Base-by-base conservation (phyloP, 2,113 vertebrate genomes). In the Raja brachyura region DNA sequence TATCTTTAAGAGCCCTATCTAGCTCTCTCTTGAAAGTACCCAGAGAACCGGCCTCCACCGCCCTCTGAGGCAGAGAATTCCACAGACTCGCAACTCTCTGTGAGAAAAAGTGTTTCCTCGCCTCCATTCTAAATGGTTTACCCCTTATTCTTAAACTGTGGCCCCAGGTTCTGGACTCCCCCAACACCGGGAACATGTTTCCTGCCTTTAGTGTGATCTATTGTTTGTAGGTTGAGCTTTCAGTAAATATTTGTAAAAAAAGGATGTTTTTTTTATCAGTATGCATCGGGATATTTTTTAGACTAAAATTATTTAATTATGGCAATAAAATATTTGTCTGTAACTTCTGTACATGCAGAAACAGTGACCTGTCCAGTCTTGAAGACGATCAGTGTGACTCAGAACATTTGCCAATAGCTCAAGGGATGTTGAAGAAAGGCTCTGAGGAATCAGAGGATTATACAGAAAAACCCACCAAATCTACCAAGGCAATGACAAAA, bases 281-380 rank as follows among this genome's bases (percentile, higher is more conserved):
- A 14, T 66, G n/a, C 16, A 90, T 0, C 31, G 33, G n/a, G 18
- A 33, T 90, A 66, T 68, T 68, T 63, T 28, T 18, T 11, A 20
- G 28, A 83, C 28, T 86, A 66, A 66, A 5, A 28, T 10, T 86
- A 79, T 61, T 86, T n/a, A 86, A 56, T 63, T 9, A 9, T 31
- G 88, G 33, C 33, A 13, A 48, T 92, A 25, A 92, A 70, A 33
- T 92, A 11, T 68, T 31, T 66, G 31, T 70, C 7, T 73, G 31
- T 14, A n/a, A 73, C 5, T 10, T 92, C 59, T 70, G 33, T 39
- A 90, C 66, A 68, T 73, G 33, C 90, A 92, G 90, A 73, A 92
- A 92, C 66, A 92, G 90, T 73, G 33, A 74, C 6, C 39, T 92
- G 68, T 92, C 90, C 9, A 92, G 68, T 73, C 54, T 92, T 39